Evolutionary conservation across 2,113 vertebrate species (phyloP), one percentile per base, ranked within the genome.

Genomic region (Chaetodon auriga): DNA sequence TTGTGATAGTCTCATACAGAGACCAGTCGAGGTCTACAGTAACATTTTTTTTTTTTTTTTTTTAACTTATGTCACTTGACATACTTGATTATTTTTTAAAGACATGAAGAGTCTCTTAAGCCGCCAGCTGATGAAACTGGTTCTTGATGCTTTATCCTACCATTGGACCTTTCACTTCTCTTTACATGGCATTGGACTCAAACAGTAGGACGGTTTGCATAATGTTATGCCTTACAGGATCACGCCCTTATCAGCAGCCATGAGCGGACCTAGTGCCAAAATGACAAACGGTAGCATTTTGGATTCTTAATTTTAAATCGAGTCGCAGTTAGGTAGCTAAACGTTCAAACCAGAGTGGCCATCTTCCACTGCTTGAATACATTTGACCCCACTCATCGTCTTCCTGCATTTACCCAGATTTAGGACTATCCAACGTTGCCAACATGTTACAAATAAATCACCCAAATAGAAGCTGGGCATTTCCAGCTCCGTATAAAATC

Each of bases 261-360:
- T 69, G n/a, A 80, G 74, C 80, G 64, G 80, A 92, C 43, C 61
- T 15, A 10, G 93, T 94, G 93, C 93, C 93, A 94, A 94, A 91
- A 81, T 63, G 35, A 76, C 49, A 63, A 75, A 72, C 6, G 3
- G 45, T 49, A 87, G 57, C 72, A 82, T 80, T 81, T 78, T 79
- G 68, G 65, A 74, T 82, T 81, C 35, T 87, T 86, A 3, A 68
- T 51, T 84, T 81, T 41, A 43, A 78, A 63, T 70, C 35, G 18
- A 81, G 51, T 89, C 73, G 55, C 65, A 87, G 76, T 88, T 83
- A 74, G 81, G 65, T 61, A 83, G 90, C 89, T 88, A 89, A 86
- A 85, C 57, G 53, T 64, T 82, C 36, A 78, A 76, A 72, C 51
- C 61, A 81, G 15, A 83, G 72, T 45, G 66, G 78, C 74, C 82